A percentile compares a stretch with the other conserved stretches of the same genome.
phyloP scores from a whole-genome alignment of 2,113 vertebrate species.

The Coracopsis vasa region DNA sequence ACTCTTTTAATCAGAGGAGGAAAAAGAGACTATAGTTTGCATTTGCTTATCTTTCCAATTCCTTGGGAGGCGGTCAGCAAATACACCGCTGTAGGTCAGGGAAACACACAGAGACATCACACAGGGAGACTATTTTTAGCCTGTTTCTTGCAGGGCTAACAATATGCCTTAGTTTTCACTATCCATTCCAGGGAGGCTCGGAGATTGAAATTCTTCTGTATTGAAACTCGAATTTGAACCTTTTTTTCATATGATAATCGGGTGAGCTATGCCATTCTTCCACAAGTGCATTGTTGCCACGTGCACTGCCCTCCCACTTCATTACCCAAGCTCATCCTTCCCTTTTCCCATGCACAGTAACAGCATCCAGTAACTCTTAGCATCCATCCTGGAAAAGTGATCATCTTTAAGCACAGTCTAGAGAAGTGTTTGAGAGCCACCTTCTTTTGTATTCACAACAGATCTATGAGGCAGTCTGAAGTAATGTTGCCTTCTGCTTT shows the following conservation, averaged over 20 bases:
- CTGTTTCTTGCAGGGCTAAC: not conserved
- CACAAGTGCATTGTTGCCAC: not conserved
- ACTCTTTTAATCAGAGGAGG: not conserved
- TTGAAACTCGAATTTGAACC: not conserved
- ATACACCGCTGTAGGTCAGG: not conserved
- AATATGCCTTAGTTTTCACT: not conserved
- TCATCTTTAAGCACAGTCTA: not conserved
- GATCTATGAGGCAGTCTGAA: not conserved
- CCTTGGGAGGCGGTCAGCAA: not conserved
- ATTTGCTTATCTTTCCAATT: not conserved
- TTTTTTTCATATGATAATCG: not conserved
- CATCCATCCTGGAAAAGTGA: not conserved
- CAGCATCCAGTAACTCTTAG: not conserved
- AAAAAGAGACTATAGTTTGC: not conserved
- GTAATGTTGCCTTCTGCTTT: not conserved
- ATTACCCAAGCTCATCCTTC: not conserved
- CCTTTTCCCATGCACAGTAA: not conserved
- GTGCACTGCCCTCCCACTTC: not conserved
- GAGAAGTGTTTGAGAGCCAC: not conserved
- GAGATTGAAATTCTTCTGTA: not conserved
- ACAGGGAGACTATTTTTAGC: not conserved
- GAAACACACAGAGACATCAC: not conserved
- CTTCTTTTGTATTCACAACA: not conserved
- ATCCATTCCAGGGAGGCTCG: not conserved
- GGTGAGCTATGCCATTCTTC: not conserved